phyloP scores from a whole-genome alignment of 2,888 invertebrate species.

The Microdon myrmicae region DNA sequence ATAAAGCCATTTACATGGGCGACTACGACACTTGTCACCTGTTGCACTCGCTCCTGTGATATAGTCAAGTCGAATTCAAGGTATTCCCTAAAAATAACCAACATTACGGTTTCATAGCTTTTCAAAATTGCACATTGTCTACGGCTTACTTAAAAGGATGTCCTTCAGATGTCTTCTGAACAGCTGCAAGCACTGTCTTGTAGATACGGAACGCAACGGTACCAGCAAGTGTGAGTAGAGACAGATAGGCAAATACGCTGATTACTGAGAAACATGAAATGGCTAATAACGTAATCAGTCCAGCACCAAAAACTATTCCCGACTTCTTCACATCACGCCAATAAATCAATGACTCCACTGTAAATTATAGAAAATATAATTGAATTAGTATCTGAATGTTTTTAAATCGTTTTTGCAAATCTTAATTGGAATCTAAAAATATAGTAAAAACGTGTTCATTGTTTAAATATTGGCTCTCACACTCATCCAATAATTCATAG shows the following conservation, averaged over 20 bases:
- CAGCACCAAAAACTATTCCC: conserved; percentile 91
- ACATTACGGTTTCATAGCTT: not conserved
- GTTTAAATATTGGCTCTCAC: too few relatives aligned
- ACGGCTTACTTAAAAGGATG: conserved; percentile 94
- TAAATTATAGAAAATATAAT: conserved; percentile 63
- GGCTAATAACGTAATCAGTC: conserved; percentile 88
- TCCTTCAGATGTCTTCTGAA: conserved; percentile 95
- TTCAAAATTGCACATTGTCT: not conserved
- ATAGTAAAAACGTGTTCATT: too few relatives aligned
- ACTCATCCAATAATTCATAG: too few relatives aligned
- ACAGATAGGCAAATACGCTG: conserved; percentile 92
- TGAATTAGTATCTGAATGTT: too few relatives aligned
- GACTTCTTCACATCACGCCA: conserved; percentile 97
- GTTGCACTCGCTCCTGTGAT: conserved; percentile 91
- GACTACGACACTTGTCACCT: conserved; percentile 85
- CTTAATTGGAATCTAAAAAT: too few relatives aligned
- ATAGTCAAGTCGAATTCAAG: conserved; percentile 89
- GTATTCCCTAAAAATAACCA: conserved; percentile 72
- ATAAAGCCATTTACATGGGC: conserved; percentile 86
- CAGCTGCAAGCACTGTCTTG: conserved; percentile 93
- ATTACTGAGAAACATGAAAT: conserved; percentile 95
- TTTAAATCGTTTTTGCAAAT: too few relatives aligned
- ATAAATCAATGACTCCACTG: conserved; percentile 96
- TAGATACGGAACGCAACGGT: conserved; percentile 96
- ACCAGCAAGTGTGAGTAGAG: conserved; percentile 84